Percentiles rank a stretch among this genome's conserved stretches.
Evolutionary conservation across 2,797 vertebrate species (phyloP).

Genomic region (Sebastes oblongus): DNA sequence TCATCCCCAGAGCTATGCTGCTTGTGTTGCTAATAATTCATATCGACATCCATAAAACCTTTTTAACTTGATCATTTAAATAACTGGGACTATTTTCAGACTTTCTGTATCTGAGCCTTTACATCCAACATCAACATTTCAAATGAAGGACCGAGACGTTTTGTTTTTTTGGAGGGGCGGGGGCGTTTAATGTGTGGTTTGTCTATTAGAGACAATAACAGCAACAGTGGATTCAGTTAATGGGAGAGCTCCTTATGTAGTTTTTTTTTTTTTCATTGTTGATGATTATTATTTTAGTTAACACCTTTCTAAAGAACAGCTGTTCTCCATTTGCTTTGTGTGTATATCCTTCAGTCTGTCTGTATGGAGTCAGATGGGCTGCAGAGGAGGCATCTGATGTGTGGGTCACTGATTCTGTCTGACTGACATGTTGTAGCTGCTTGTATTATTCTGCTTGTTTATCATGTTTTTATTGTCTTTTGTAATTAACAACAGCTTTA

Average conservation of each 20-base stretch:
- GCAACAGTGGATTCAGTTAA: conserved; percentile 27
- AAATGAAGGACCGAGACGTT: background rate
- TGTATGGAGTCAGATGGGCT: background rate
- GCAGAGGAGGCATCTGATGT: conserved; percentile 23
- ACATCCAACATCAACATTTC: background rate
- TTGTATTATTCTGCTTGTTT: conserved; percentile 48
- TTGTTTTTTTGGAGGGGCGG: background rate
- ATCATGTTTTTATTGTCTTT: conserved; percentile 60
- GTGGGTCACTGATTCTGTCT: conserved; percentile 62
- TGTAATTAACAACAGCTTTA: conserved; percentile 56
- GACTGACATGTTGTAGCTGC: conserved; percentile 43
- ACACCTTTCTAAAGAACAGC: conserved; percentile 71
- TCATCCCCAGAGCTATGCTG: background rate
- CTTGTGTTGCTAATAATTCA: background rate
- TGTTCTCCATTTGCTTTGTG: conserved; percentile 39
- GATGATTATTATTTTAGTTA: conserved; percentile 64
- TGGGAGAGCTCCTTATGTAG: conserved; percentile 17
- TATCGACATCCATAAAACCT: background rate
- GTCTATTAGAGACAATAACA: conserved; percentile 33
- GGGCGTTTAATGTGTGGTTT: background rate
- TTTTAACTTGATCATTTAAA: background rate
- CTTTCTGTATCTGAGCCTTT: background rate
- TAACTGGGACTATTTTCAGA: background rate
- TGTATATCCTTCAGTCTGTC: conserved; percentile 6
- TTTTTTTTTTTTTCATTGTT: conserved; percentile 44